phyloP scores from a whole-genome alignment of 2,888 invertebrate genomes.

The Chouioia cunea region DNA sequence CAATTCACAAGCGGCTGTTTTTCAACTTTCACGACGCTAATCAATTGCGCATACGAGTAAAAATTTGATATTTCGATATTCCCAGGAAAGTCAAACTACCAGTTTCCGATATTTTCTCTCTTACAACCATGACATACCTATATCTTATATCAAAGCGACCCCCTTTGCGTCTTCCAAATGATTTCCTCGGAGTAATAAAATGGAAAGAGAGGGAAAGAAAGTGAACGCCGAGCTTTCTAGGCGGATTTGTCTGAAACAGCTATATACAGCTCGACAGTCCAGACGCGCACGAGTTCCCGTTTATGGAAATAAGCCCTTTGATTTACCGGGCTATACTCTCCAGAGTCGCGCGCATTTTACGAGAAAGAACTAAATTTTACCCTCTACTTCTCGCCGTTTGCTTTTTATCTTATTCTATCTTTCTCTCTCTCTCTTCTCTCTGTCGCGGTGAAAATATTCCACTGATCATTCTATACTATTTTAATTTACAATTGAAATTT shows the following conservation, averaged over 20 bases:
- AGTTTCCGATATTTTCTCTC: no score
- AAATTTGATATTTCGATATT: no score
- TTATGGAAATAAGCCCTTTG: conserved; percentile 37
- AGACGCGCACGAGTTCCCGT: not conserved
- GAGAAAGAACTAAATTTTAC: conserved; percentile 9
- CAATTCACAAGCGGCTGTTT: not conserved
- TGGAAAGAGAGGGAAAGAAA: no score
- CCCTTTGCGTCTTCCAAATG: no score
- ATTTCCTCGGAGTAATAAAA: no score
- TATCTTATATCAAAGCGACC: no score
- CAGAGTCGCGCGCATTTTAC: not conserved
- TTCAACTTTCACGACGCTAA: no score
- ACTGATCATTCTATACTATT: not conserved
- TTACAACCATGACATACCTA: no score
- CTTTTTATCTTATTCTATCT: not conserved
- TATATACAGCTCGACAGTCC: no score
- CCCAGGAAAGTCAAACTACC: no score
- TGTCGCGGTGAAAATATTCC: not conserved
- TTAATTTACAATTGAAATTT: no score
- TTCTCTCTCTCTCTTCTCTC: not conserved
- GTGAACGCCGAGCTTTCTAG: not conserved
- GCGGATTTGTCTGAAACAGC: conserved; percentile 33
- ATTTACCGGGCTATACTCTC: conserved; percentile 21
- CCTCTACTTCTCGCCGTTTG: not conserved
- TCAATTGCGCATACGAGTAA: no score